A percentile compares a stretch with the other conserved stretches of the same genome.
phyloP scores from a whole-genome alignment of 2,888 invertebrate genomes.

The Iphiclides podalirius region DNA sequence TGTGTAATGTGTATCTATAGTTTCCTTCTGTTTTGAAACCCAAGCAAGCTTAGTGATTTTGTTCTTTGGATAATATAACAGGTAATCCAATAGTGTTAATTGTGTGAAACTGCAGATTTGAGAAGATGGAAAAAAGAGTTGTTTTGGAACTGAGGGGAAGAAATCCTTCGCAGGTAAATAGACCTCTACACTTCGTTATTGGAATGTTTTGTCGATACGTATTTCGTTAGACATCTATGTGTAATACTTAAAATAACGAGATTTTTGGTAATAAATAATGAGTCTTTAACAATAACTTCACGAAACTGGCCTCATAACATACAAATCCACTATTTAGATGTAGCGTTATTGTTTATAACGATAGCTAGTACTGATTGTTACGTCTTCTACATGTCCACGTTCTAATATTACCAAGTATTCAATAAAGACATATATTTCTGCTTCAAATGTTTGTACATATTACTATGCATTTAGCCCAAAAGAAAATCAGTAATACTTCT shows the following conservation, averaged over 20 bases:
- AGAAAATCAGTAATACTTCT: neutral
- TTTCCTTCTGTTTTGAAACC: constrained; percentile 81
- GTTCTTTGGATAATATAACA: constrained; percentile 64
- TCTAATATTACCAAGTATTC: constrained; percentile 35
- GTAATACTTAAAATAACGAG: constrained; percentile 43
- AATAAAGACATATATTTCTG: constrained; percentile 10
- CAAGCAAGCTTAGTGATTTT: constrained; percentile 79
- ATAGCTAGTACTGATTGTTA: constrained; percentile 76
- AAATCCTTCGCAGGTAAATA: constrained; percentile 92
- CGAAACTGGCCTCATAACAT: constrained; percentile 27
- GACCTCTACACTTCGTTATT: constrained; percentile 59
- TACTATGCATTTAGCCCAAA: neutral
- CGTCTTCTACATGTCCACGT: constrained; percentile 73
- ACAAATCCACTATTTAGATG: constrained; percentile 52
- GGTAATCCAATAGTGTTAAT: constrained; percentile 52
- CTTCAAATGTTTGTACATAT: constrained; percentile 19
- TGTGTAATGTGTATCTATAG: constrained; percentile 70
- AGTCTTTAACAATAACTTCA: constrained; percentile 27
- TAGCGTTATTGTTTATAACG: constrained; percentile 70
- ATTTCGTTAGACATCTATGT: constrained; percentile 62
- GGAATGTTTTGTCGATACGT: constrained; percentile 80
- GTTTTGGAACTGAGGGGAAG: constrained; percentile 96
- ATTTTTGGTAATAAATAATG: constrained; percentile 34
- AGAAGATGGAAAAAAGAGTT: constrained; percentile 95
- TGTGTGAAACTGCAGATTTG: constrained; percentile 49